Conservation (phyloP, 2,113 vertebrate species). For the Gallinago media region DNA sequence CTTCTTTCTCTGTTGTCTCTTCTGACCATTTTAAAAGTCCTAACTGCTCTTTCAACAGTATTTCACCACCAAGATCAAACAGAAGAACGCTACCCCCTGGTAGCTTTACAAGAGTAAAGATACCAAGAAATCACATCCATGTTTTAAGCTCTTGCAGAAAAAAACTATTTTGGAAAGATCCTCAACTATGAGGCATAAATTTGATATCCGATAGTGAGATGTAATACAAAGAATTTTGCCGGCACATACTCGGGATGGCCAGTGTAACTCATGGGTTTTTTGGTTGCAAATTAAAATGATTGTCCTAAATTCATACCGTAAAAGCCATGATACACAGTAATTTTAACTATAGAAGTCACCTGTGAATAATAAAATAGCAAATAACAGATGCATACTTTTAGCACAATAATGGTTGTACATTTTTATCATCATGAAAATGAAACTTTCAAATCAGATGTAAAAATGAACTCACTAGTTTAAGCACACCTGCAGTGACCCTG, state of each 20-base stretch:
- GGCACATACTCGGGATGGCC: background rate
- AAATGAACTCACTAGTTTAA: background rate
- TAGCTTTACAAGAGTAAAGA: background rate
- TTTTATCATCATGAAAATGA: background rate
- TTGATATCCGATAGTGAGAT: background rate
- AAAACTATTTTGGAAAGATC: background rate
- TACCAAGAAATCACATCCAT: background rate
- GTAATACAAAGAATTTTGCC: background rate
- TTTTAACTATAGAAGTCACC: background rate
- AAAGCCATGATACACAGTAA: background rate
- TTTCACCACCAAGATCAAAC: background rate
- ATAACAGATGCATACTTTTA: background rate
- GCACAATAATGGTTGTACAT: background rate
- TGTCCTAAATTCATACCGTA: background rate
- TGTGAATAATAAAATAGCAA: background rate
- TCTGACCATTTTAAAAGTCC: background rate
- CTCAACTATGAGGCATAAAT: background rate
- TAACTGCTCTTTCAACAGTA: background rate
- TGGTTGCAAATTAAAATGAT: background rate
- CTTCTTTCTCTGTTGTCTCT: background rate
- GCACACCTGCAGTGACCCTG: background rate
- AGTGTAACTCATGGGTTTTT: background rate
- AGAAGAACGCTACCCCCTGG: background rate
- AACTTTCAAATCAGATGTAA: background rate
- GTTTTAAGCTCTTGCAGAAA: background rate